Percentiles rank a stretch among this genome's conserved stretches.
phyloP scores from a whole-genome alignment of 2,888 invertebrate species.

The Drosophila nigricruria region DNA sequence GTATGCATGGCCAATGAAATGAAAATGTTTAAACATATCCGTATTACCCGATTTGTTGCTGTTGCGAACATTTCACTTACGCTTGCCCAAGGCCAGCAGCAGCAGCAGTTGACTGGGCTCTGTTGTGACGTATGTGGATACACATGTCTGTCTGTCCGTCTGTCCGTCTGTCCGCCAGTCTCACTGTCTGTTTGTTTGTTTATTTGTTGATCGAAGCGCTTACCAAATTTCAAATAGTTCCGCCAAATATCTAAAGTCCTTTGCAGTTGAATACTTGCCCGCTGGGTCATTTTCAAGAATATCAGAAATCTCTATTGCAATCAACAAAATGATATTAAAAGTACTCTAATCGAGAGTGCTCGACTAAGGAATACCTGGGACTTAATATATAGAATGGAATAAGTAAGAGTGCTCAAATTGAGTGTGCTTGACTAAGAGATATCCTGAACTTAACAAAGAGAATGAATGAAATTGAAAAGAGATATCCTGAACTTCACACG shows the following conservation, averaged over 20 bases:
- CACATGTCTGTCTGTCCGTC: constrained; percentile 19
- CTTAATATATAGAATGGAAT: too few relatives aligned
- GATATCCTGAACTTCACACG: too few relatives aligned
- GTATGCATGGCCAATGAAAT: constrained; percentile 55
- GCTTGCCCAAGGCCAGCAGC: constrained; percentile 61
- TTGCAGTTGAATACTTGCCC: constrained; percentile 10
- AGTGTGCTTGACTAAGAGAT: too few relatives aligned
- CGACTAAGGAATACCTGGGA: neutral
- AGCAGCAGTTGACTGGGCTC: constrained; percentile 46
- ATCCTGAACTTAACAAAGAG: too few relatives aligned
- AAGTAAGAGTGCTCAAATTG: too few relatives aligned
- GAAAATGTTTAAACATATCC: constrained; percentile 70
- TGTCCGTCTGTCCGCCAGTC: neutral
- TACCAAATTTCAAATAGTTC: constrained; percentile 24
- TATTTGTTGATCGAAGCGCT: constrained; percentile 17
- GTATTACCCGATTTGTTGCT: constrained; percentile 54
- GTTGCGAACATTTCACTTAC: constrained; percentile 67
- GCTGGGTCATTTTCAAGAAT: neutral
- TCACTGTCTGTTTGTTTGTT: constrained; percentile 18
- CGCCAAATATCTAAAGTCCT: constrained; percentile 13
- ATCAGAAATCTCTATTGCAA: too few relatives aligned
- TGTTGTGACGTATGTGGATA: constrained; percentile 56
- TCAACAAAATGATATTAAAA: neutral
- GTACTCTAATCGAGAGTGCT: neutral
- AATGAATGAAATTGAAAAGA: too few relatives aligned